phyloP scores from a whole-genome alignment of 2,797 vertebrate genomes.

The Ambastaia sidthimunki region DNA sequence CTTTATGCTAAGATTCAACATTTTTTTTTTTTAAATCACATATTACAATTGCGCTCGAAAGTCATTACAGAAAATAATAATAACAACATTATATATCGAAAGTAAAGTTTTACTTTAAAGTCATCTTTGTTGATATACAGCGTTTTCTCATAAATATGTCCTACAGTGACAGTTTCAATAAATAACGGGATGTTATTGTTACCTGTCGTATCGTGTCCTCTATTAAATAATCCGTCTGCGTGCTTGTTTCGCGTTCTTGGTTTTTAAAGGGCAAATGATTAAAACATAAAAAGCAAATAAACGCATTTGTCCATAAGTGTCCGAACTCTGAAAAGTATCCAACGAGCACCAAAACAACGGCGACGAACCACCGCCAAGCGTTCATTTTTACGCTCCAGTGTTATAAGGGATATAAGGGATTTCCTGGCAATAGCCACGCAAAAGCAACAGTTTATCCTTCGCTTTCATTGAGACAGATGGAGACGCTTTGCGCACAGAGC shows the following conservation, averaged over 20 bases:
- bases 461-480: not conserved
- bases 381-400: slow-evolving; percentile 64
- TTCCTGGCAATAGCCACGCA: not conserved
- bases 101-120: too few relatives aligned
- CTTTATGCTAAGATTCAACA: not conserved
- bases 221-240: slow-evolving; percentile 71
- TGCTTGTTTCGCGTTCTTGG: slow-evolving; percentile 66
- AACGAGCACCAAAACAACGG: slow-evolving; percentile 62
- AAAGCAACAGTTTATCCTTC: not conserved
- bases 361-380: slow-evolving; percentile 65
- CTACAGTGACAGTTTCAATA: not conserved
- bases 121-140: not conserved
- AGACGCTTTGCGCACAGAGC: not conserved
- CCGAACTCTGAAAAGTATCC: slow-evolving; percentile 74
- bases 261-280: slow-evolving; percentile 47
- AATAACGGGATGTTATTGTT: slow-evolving; percentile 23
- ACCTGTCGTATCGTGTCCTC: slow-evolving; percentile 58
- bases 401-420: not conserved
- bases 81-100: too few relatives aligned
- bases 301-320: slow-evolving; percentile 61
- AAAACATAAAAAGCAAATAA: slow-evolving; percentile 64
- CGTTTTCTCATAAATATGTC: too few relatives aligned
- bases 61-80: not conserved
- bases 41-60: not conserved
- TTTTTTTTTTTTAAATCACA: not conserved